These are phyloP conservation scores for Apostichopus leukothele DNA, from an alignment of 53 echinoderm and acorn worm genomes.

Conservation along the genomic window DNA sequence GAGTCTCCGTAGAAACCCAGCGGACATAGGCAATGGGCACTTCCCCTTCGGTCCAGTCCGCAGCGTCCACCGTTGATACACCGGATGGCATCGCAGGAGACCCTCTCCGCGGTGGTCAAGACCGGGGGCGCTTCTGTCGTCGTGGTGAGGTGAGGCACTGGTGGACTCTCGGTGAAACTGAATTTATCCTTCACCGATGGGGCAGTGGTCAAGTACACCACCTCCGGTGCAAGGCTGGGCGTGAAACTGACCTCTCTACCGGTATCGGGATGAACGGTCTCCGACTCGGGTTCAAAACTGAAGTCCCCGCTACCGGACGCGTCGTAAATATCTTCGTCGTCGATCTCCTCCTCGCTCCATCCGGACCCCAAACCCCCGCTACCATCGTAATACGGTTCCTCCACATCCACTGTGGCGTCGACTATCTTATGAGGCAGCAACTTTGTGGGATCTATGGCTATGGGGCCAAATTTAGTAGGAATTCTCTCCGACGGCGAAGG, in stretches of 20 bases:
- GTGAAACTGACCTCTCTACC: background rate
- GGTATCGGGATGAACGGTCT: background rate
- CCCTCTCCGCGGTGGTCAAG: background rate
- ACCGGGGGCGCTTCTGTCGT: background rate
- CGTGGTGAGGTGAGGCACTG: background rate
- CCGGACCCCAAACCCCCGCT: background rate
- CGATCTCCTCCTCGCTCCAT: background rate
- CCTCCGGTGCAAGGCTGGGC: background rate
- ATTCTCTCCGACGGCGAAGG: background rate
- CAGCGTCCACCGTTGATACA: constrained; percentile 54
- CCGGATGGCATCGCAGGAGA: constrained; percentile 38
- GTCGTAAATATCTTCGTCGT: constrained; percentile 26
- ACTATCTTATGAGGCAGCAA: background rate
- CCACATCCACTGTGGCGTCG: background rate
- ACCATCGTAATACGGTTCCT: background rate
- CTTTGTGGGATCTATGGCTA: background rate
- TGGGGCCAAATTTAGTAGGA: background rate
- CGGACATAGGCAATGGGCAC: constrained; percentile 51
- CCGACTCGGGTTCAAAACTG: background rate
- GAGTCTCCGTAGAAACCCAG: constrained; percentile 48
- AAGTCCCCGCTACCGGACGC: constrained; percentile 19
- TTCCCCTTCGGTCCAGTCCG: constrained; percentile 16
- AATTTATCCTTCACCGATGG: background rate
- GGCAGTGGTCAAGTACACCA: background rate
- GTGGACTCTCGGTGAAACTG: background rate